Conservation (phyloP, 2,797 vertebrate genomes). For the Helostoma temminkii region DNA sequence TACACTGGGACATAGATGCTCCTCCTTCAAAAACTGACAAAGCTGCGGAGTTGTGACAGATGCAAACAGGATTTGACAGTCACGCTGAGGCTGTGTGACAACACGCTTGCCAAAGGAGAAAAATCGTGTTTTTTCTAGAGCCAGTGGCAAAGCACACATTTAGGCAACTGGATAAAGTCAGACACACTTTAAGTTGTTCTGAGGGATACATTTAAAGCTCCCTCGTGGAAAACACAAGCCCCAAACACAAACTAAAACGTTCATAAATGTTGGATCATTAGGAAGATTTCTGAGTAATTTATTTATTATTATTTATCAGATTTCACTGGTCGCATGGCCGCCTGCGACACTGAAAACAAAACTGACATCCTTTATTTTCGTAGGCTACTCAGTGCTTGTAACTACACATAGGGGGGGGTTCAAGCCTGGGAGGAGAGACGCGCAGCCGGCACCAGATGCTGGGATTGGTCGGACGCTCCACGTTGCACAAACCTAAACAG, state of each 20-base stretch:
- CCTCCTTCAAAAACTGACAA: constrained; percentile 26
- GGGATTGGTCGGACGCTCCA: constrained; percentile 78
- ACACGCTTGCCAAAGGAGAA: constrained; percentile 26
- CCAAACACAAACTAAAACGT: not conserved
- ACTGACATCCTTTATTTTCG: not conserved
- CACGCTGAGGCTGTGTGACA: constrained; percentile 16
- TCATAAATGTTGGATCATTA: not conserved
- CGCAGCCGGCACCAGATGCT: constrained; percentile 39
- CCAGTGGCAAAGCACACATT: not conserved
- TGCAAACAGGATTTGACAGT: constrained; percentile 46
- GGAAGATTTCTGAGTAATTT: not conserved
- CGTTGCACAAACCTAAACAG: constrained; percentile 77
- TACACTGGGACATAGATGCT: constrained; percentile 22
- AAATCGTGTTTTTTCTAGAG: constrained; percentile 21
- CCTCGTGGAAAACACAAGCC: not conserved
- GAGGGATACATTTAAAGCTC: not conserved
- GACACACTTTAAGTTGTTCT: not conserved
- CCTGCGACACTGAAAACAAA: not conserved
- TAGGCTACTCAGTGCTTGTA: not conserved
- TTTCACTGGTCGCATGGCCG: not conserved
- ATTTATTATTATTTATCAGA: not conserved
- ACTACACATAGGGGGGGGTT: constrained; percentile 2
- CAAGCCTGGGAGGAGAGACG: constrained; percentile 43
- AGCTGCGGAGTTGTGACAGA: constrained; percentile 32
- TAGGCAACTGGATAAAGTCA: constrained; percentile 17